Conservation (phyloP, 2,888 invertebrate genomes). For the Tetragonula carbonaria region DNA sequence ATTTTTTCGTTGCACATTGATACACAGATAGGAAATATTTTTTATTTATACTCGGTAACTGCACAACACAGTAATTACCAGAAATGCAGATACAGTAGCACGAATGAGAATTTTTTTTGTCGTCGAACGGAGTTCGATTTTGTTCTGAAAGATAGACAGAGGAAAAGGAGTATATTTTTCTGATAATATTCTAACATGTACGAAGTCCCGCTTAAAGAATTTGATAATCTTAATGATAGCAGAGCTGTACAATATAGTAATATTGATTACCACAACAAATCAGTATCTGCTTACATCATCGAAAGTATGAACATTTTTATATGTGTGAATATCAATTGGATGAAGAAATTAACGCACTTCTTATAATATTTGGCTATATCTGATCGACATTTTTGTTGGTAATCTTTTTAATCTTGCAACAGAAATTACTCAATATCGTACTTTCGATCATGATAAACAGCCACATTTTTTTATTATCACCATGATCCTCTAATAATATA, state of each 20-base stretch:
- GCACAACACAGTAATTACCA: conserved; percentile 68
- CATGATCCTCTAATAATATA: conserved; percentile 33
- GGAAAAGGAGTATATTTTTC: conserved; percentile 35
- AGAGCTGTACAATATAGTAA: conserved; percentile 42
- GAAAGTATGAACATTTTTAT: conserved; percentile 15
- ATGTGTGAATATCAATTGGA: conserved; percentile 11
- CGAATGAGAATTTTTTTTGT: conserved; percentile 42
- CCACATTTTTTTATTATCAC: conserved; percentile 29
- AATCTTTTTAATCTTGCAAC: conserved; percentile 25
- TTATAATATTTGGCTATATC: neutral
- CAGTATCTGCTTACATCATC: conserved; percentile 22
- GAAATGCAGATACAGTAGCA: conserved; percentile 67
- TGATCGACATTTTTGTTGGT: neutral
- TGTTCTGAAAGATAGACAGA: conserved; percentile 21
- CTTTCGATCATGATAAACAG: conserved; percentile 30
- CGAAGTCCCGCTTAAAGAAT: conserved; percentile 37
- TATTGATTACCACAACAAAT: conserved; percentile 21
- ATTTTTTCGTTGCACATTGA: conserved; percentile 64
- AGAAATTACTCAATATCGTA: conserved; percentile 41
- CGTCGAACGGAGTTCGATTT: conserved; percentile 27
- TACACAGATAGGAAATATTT: conserved; percentile 71
- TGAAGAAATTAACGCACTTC: neutral
- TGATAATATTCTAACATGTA: conserved; percentile 38
- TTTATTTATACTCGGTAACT: conserved; percentile 70
- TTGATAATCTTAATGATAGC: conserved; percentile 48